Percentiles rank a stretch among this genome's conserved stretches.
Conservation (phyloP, 2,113 vertebrate genomes). For the Hyla sarda region DNA sequence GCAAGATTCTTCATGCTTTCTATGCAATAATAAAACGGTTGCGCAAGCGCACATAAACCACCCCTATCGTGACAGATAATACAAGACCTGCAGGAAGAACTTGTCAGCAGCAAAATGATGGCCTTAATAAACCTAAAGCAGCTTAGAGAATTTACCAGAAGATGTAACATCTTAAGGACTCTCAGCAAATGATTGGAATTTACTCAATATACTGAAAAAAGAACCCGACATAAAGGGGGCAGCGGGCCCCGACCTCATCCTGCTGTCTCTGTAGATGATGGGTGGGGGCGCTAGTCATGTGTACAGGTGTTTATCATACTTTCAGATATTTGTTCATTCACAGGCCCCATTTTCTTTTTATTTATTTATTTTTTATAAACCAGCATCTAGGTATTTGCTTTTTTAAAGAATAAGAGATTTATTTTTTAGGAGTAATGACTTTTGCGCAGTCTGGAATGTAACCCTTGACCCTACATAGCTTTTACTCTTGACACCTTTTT, state of each 20-base stretch:
- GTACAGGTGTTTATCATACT: slow-evolving; percentile 12
- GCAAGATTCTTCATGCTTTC: no score
- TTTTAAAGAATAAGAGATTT: neutral
- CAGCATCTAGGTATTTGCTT: neutral
- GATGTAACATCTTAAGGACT: no score
- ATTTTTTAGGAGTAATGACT: slow-evolving; percentile 24
- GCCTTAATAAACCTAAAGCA: no score
- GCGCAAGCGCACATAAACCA: no score
- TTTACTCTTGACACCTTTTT: slow-evolving; percentile 35
- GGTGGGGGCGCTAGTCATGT: neutral
- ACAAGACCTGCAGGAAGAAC: no score
- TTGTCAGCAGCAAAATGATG: no score
- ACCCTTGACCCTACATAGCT: slow-evolving; percentile 1
- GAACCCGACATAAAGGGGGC: neutral
- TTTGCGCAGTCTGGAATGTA: slow-evolving; percentile 43
- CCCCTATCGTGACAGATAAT: no score
- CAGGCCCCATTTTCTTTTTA: no score
- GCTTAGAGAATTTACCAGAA: no score
- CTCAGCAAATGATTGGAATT: neutral
- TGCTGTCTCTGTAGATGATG: neutral
- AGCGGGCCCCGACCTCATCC: neutral
- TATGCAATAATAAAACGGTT: no score
- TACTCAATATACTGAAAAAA: neutral
- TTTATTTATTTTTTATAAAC: neutral
- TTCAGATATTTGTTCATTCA: neutral